These are phyloP conservation scores for Punctoribates punctum DNA, from an alignment of 2,888 invertebrate species.

Conservation along the genomic window DNA sequence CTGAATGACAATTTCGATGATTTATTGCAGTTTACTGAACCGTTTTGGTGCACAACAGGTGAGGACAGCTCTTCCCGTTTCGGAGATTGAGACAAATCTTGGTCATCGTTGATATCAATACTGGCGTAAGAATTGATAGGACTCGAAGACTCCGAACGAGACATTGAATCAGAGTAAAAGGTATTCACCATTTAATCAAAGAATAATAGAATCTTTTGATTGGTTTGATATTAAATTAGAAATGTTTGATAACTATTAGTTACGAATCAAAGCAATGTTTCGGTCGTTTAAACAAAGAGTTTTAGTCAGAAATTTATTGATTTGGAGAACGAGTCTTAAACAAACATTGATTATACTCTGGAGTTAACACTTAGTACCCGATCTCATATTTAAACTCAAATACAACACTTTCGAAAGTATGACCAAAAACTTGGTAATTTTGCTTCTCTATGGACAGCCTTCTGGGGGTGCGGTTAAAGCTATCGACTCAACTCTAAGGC, in stretches of 20 bases:
- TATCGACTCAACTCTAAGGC: neutral
- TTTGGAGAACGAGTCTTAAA: neutral
- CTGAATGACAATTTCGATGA: constrained; percentile 64
- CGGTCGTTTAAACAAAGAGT: neutral
- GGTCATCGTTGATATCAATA: constrained; percentile 40
- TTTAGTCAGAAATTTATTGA: neutral
- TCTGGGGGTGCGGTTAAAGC: constrained; percentile 1
- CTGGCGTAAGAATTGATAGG: constrained; percentile 37
- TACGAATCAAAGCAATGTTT: neutral
- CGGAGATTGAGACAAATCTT: constrained; percentile 30
- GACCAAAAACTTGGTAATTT: constrained; percentile 3
- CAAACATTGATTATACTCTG: neutral
- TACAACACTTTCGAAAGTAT: neutral
- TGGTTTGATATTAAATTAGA: neutral
- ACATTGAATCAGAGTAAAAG: constrained; percentile 30
- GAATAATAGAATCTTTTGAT: too few species aligned
- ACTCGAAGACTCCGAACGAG: constrained; percentile 38
- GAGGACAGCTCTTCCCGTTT: constrained; percentile 7
- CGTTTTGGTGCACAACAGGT: constrained; percentile 29
- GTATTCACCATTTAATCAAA: constrained; percentile 18
- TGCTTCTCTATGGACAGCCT: neutral
- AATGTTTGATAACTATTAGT: too few species aligned
- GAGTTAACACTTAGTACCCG: neutral
- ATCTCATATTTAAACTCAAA: neutral
- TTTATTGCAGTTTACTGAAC: constrained; percentile 25